Evolutionary conservation across 30 jellyfish, hydroid and myxozoan genomes (phyloP).

Genomic region (Turritopsis rubra): DNA sequence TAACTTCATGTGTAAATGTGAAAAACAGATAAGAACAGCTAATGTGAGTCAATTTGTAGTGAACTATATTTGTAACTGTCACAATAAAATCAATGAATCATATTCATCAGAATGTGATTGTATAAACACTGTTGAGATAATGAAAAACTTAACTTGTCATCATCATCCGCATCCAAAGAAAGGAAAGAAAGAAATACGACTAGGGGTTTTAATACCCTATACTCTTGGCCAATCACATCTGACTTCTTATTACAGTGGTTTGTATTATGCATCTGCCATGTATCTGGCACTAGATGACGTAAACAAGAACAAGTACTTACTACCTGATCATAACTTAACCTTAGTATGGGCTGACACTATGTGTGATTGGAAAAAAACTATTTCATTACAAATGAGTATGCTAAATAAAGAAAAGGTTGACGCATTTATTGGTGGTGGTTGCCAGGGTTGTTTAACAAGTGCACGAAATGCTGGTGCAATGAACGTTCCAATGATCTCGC

Average conservation of each 20-base stretch:
- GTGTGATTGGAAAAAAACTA: slow-evolving; percentile 63
- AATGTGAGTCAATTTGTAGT: neutral
- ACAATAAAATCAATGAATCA: neutral
- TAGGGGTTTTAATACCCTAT: slow-evolving; percentile 83
- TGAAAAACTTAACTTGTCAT: slow-evolving; percentile 23
- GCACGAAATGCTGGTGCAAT: slow-evolving; percentile 89
- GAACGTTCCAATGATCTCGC: slow-evolving; percentile 83
- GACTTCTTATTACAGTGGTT: slow-evolving; percentile 73
- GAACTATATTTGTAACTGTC: slow-evolving; percentile 11
- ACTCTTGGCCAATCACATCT: slow-evolving; percentile 50
- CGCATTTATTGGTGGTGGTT: slow-evolving; percentile 89
- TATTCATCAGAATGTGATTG: slow-evolving; percentile 2
- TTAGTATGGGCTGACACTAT: slow-evolving; percentile 81
- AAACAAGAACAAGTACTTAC: slow-evolving; percentile 35
- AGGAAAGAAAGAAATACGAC: slow-evolving; percentile 37
- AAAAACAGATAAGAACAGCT: neutral
- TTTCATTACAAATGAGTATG: slow-evolving; percentile 45
- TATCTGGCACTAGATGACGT: slow-evolving; percentile 72
- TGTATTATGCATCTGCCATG: slow-evolving; percentile 85
- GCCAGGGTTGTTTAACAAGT: slow-evolving; percentile 62
- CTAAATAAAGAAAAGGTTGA: slow-evolving; percentile 54
- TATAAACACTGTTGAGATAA: slow-evolving; percentile 11
- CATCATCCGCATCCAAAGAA: slow-evolving; percentile 15
- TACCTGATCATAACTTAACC: slow-evolving; percentile 49
- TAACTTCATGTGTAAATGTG: slow-evolving; percentile 3